phyloP scores from a whole-genome alignment of 2,888 invertebrate genomes.

The Agrilus cyanescens region DNA sequence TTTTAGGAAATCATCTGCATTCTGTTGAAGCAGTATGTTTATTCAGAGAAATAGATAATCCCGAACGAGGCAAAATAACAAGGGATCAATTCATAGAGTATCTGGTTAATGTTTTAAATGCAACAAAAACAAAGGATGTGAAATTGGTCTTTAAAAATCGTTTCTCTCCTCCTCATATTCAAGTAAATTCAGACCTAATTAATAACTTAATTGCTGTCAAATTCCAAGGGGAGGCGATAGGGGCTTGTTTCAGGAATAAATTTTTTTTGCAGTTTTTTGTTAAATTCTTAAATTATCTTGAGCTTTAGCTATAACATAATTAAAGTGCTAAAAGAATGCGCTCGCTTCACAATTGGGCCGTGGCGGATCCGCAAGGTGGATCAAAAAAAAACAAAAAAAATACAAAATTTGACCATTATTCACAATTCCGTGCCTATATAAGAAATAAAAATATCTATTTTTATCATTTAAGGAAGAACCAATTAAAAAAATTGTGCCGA shows the following conservation, averaged over 20 bases:
- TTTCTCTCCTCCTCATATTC: constrained; percentile 23
- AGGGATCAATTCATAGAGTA: constrained; percentile 34
- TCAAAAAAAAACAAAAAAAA: too few species aligned
- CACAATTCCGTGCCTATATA: not conserved
- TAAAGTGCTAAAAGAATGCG: too few species aligned
- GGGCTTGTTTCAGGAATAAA: too few species aligned
- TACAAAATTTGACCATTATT: not conserved
- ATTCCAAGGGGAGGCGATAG: too few species aligned
- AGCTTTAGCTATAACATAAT: too few species aligned
- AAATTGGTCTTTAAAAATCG: constrained; percentile 20
- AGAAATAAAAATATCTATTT: not conserved
- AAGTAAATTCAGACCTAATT: constrained; percentile 16
- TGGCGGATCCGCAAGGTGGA: too few species aligned
- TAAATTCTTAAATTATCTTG: too few species aligned
- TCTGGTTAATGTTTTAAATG: constrained; percentile 24
- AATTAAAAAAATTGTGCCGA: constrained; percentile 43
- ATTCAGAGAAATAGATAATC: constrained; percentile 27
- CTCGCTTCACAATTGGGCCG: too few species aligned
- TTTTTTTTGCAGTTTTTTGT: too few species aligned
- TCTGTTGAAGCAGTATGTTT: constrained; percentile 25
- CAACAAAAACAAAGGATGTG: constrained; percentile 14
- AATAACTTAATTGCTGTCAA: not conserved
- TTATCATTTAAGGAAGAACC: constrained; percentile 42
- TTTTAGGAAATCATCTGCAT: constrained; percentile 26
- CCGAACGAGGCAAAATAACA: constrained; percentile 20